Evolutionary conservation across 2,797 vertebrate genomes (phyloP), one percentile per base, ranked within the genome.

Genomic region (Rhinoraja longicauda): DNA sequence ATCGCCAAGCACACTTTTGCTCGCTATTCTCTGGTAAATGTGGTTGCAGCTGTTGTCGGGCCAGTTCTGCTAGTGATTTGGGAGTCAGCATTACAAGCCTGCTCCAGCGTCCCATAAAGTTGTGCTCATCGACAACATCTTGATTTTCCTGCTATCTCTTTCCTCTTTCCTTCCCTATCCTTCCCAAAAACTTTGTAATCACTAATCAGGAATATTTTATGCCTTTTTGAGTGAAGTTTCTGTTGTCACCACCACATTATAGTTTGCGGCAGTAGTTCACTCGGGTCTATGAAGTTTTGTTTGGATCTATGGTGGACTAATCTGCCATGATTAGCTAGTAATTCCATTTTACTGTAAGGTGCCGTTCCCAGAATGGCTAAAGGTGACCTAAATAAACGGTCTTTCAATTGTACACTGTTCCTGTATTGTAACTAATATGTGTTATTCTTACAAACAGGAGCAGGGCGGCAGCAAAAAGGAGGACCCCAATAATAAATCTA

Each of bases 401-500:
- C 26, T 59, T n/a, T n/a, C 19, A n/a, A n/a, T 86, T 36, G 6
- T 88, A 2, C 9, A 10, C 6, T 19, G 32, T 36, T 88, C 1
- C 59, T 88, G 2, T 12, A 17, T 88, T 67, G 5, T 67, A 88
- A 36, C 90, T 17, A 12, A 36, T n/a, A 5, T 72, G 32, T 91
- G 90, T 53, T 45, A 45, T 45, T 29, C 93, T 94, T 4, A 84
- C 39, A 3, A 88, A 53, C 93, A 98, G 97, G 97, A 96, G 95
- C 97, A 96, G 94, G 93, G 39, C 29, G 39, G 95, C 92, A 95
- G 94, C 93, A 98, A 98, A 95, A 98, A 99, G 95, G 99, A 99
- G 96, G 99, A 99, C 93, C 93, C 96, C 94, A 97, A 97, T 94
- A 96, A 96, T 93, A 99, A 99, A 96, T 96, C 97, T 94, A 97